Base-by-base conservation (phyloP, 2,888 invertebrate species). In the Idaea dimidiata region DNA sequence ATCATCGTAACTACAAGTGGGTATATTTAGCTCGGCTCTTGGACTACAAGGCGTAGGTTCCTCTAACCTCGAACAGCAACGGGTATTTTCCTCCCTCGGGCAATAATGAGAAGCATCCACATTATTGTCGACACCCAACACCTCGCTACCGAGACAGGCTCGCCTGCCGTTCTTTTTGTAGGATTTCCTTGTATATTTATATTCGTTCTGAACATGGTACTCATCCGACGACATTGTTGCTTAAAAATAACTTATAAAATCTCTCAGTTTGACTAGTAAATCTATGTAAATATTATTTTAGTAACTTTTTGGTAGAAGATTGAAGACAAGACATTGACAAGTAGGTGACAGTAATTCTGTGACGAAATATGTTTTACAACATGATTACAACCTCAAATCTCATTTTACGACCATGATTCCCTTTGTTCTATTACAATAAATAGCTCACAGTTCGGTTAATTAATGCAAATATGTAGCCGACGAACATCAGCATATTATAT, bases 161-260 rank as follows among this genome's bases (percentile, higher is more conserved):
- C 73, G 80, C 55, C 73, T 76, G 64, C 70, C 73, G 66, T 75
- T 78, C 65, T 85, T 88, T 73, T 87, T 88, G 63, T 77, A 87
- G 16, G 87, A 82, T 75, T 87, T 90, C 64, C 91, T 85, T 8
- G 82, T 80, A 68, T 91, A 91, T 62, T 78, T 82, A 70, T 85
- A 86, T 64, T 89, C 80, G 67, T 89, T 86, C 64, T 88, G 84
- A 14, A 88, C 74, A 76, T 84, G 84, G 74, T 82, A 87, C 68
- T 89, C 87, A 65, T 90, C 86, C 8, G 84, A 81, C 61, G 85
- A 80, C 87, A 87, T 87, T 63, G 32, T 65, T 61, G 62, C 61
- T 54, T 59, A 64, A 67, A 68, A 63, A 61, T 65, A 16, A 56
- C 58, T 56, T 59, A 17, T 58, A 43, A 43, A 7, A 43, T 43